phyloP scores from a whole-genome alignment of 1,140 invertebrate genomes.

The Neodiprion fabricii region DNA sequence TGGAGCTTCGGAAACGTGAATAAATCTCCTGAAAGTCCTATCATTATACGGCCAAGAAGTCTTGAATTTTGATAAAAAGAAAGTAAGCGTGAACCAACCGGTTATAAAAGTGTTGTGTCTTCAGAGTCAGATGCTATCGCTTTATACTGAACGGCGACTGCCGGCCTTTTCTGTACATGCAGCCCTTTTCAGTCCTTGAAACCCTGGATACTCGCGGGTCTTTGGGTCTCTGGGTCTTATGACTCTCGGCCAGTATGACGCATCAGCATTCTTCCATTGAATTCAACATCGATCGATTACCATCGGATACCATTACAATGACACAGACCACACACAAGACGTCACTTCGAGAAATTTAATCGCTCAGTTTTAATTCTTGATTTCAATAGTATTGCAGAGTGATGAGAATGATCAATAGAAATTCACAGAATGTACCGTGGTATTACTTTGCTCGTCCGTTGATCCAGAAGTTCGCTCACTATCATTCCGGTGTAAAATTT shows the following conservation, averaged over 20 bases:
- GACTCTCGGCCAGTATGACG: background rate
- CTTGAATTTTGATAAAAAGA: background rate
- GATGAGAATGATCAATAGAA: too few species aligned
- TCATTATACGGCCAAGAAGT: background rate
- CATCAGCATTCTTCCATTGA: slow-evolving; percentile 3
- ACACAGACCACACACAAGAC: slow-evolving; percentile 9
- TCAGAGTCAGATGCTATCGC: slow-evolving; percentile 8
- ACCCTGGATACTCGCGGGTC: background rate
- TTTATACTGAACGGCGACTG: background rate
- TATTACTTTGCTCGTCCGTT: too few species aligned
- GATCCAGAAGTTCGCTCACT: too few species aligned
- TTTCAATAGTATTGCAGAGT: background rate
- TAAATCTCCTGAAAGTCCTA: slow-evolving; percentile 12
- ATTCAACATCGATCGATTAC: slow-evolving; percentile 14
- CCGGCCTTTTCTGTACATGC: slow-evolving; percentile 9
- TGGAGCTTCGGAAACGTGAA: background rate
- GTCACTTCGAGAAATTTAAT: slow-evolving; percentile 5
- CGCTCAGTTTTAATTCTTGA: background rate
- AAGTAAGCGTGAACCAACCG: background rate
- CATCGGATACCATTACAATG: slow-evolving; percentile 5
- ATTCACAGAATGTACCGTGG: too few species aligned
- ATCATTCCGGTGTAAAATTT: too few species aligned
- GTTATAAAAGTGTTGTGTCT: slow-evolving; percentile 10
- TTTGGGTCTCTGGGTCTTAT: background rate
- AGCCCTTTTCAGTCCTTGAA: background rate